Evolutionary conservation across 2,797 vertebrate species (phyloP), one percentile per base, ranked within the genome.

Genomic region (Xenopus petersii): DNA sequence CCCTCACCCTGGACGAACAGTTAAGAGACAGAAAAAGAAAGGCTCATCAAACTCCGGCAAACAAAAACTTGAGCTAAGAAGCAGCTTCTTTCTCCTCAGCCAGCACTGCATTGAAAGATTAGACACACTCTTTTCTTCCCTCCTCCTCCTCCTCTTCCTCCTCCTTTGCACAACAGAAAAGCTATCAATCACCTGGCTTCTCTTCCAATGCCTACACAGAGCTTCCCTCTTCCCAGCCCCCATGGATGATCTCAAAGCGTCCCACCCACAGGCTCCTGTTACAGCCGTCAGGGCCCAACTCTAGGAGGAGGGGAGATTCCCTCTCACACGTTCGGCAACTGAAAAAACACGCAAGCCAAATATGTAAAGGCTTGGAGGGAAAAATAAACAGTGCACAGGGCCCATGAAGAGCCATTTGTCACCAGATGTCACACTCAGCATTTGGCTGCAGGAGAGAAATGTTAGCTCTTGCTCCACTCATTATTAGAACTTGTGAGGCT

Each of bases 1-100:
- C 93, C 93, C 95, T 95, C 94, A 93, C 94, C 93, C 96, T 98
- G 91, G 75, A 90, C 88, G 85, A 90, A 90, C 86, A 89, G 88
- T 82, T 87, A 80, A 80, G 81, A 88, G 80, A 17, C 48, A 56
- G 46, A 71, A 64, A 79, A 5, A 48, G 0, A 80, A 75, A 75
- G 81, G 51, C 33, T 84, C 73, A 81, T 82, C 75, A 21, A 21
- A 21, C 21, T 21, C 21, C 21, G 21, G 21, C 21, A 21, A 21
- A 21, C 21, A 71, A 71, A 4, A 82, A 80, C 65, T 81, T 15
- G 82, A 0, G 13, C 55, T 81, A 73, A 70, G 56, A 74, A 83
- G 74, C 80, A 24, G 58, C 58, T 60, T 42, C 21, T 21, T 21
- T 21, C 58, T 80, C 81, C 81, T 79, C 81, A 47, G 75, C 80